A percentile compares a stretch with the other conserved stretches of the same genome.
These are phyloP conservation scores for Anoplius nigerrimus DNA, from an alignment of 2,888 invertebrate genomes.

Conservation along the genomic window DNA sequence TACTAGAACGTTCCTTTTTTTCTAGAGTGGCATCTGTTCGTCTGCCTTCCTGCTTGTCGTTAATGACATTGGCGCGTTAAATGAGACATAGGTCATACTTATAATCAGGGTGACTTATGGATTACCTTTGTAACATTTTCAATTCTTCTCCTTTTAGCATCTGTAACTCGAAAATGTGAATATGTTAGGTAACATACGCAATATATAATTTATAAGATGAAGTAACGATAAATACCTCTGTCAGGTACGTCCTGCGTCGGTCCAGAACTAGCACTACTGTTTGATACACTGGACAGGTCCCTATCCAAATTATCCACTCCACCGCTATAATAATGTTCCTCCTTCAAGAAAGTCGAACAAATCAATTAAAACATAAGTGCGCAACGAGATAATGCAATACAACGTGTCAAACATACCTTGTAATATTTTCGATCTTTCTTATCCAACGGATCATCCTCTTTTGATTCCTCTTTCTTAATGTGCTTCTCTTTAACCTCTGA, in stretches of 20 bases:
- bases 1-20: slow-evolving; percentile 72
- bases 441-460: slow-evolving; percentile 75
- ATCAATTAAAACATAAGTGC: slow-evolving; percentile 14
- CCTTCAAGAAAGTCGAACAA: slow-evolving; percentile 70
- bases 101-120: slow-evolving; percentile 65
- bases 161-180: slow-evolving; percentile 74
- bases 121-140: slow-evolving; percentile 90
- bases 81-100: slow-evolving; percentile 1
- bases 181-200: slow-evolving; percentile 10
- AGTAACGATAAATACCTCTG: slow-evolving; percentile 76
- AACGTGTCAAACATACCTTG: slow-evolving; percentile 74
- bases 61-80: neutral
- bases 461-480: slow-evolving; percentile 77
- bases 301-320: slow-evolving; percentile 77
- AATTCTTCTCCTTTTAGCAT: slow-evolving; percentile 90
- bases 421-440: slow-evolving; percentile 79
- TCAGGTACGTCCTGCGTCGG: slow-evolving; percentile 71
- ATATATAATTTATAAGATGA: neutral
- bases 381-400: neutral
- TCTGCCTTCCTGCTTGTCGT: slow-evolving; percentile 63
- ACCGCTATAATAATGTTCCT: slow-evolving; percentile 76
- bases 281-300: slow-evolving; percentile 77
- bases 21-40: slow-evolving; percentile 64
- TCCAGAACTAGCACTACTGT: slow-evolving; percentile 74
- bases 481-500: slow-evolving; percentile 76